Base-by-base conservation (phyloP, 2,888 invertebrate species). In the Coecobrya sp. region DNA sequence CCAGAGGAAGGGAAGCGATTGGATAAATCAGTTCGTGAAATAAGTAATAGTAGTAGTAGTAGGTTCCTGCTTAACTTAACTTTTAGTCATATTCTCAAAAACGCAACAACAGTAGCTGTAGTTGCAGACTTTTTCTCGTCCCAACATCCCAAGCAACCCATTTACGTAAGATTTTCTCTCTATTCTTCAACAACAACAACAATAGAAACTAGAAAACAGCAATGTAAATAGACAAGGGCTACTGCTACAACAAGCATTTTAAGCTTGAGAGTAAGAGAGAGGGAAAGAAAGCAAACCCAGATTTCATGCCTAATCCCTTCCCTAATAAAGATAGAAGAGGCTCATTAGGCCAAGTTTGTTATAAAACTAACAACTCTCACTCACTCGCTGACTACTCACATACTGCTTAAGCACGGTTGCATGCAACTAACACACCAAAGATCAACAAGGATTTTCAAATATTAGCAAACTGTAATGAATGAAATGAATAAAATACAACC, bases 281-380 rank as follows among this genome's bases (percentile, higher is more conserved):
- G 59, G 30, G 13, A 85, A 68, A 36, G 42, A 86, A 73, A 55
- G 85, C n/a, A 36, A 65, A 86, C 30, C 82, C 86, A 89, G 90
- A 90, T 89, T 93, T 86, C 70, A 86, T 59, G 79, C 87, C 76
- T 79, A 93, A 93, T 93, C 92, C 92, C 82, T 70, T 85, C 59
- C 59, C 91, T 90, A 91, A 91, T 91, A 93, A 93, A 93, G 93
- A 93, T 89, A 93, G 91, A 93, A 93, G 93, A 93, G 91, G 93
- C 93, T 93, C 93, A 93, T 93, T 93, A 93, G 84, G 52, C 76
- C 90, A 90, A 93, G 68, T 91, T 91, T 87, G 87, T 88, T 91
- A 91, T 88, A 86, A 93, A 76, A 91, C 49, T 68, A 91, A 70
- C 86, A 86, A 91, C 84, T 86, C 79, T 52, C 19, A 52, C 49